These are phyloP conservation scores for Macropodus opercularis DNA, from an alignment of 2,797 vertebrate species.

Conservation along the genomic window DNA sequence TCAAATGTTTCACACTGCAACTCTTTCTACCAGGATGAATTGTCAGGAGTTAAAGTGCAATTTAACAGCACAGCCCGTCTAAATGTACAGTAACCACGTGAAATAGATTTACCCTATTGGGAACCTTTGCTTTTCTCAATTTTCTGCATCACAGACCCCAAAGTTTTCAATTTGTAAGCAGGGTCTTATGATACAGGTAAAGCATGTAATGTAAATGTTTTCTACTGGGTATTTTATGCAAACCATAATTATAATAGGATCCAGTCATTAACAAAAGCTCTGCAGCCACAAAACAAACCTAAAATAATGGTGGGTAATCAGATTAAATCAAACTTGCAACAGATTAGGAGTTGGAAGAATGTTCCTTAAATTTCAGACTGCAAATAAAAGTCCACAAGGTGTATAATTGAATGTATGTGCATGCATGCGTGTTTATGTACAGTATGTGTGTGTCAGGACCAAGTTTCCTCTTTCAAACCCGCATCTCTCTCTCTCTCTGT, in stretches of 20 bases:
- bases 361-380: slow-evolving; percentile 31
- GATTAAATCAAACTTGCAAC: slow-evolving; percentile 37
- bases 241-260: not conserved
- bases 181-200: not conserved
- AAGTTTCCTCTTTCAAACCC: slow-evolving; percentile 60
- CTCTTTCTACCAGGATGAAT: too few species aligned
- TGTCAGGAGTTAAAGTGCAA: too few species aligned
- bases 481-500: slow-evolving; percentile 28
- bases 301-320: slow-evolving; percentile 11
- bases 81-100: too few species aligned
- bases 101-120: too few species aligned
- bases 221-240: too few species aligned
- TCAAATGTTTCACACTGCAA: too few species aligned
- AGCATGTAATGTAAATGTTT: not conserved
- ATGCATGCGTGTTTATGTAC: slow-evolving; percentile 20
- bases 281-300: slow-evolving; percentile 1
- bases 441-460: slow-evolving; percentile 34
- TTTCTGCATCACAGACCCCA: too few species aligned
- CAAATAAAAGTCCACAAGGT: slow-evolving; percentile 34
- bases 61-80: too few species aligned
- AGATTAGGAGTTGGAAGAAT: slow-evolving; percentile 42
- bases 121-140: too few species aligned
- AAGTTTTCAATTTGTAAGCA: not conserved
- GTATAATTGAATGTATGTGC: slow-evolving; percentile 25
- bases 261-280: slow-evolving; percentile 5